Evolutionary conservation across 1,140 invertebrate genomes (phyloP).

Genomic region (Anastrepha ludens): DNA sequence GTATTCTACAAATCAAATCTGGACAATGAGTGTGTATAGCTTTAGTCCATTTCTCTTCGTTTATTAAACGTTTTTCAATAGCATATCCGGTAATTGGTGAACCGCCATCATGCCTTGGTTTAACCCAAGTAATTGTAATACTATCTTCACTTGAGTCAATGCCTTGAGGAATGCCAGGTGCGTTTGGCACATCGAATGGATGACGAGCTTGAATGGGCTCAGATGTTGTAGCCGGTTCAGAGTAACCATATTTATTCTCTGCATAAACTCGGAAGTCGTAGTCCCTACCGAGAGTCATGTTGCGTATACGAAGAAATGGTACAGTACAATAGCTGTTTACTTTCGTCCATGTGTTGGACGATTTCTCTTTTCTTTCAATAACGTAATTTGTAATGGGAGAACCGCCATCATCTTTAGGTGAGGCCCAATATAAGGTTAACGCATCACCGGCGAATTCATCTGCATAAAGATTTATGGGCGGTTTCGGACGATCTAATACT

Average conservation of each 20-base stretch:
- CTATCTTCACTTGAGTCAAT: constrained; percentile 94
- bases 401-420: constrained; percentile 96
- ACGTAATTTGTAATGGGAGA: constrained; percentile 97
- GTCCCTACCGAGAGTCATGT: constrained; percentile 90
- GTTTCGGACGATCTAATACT: constrained; percentile 92
- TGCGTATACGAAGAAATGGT: constrained; percentile 91
- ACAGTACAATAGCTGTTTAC: constrained; percentile 94
- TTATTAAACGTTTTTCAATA: constrained; percentile 92
- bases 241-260: constrained; percentile 97
- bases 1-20: constrained; percentile 88
- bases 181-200: constrained; percentile 95
- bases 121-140: constrained; percentile 94
- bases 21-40: constrained; percentile 88
- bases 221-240: constrained; percentile 90
- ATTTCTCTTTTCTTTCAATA: constrained; percentile 93
- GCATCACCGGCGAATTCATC: constrained; percentile 97
- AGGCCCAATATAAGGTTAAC: constrained; percentile 95
- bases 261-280: constrained; percentile 99
- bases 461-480: constrained; percentile 90
- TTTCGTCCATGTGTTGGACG: constrained; percentile 89
- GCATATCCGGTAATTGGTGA: constrained; percentile 93
- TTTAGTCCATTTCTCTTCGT: constrained; percentile 94
- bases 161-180: constrained; percentile 90
- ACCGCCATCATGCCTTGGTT: constrained; percentile 94
- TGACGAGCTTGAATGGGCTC: constrained; percentile 95